Evolutionary conservation across 1,140 invertebrate species (phyloP), one percentile per base, ranked within the genome.

Genomic region (Drosophila lacteicornis): DNA sequence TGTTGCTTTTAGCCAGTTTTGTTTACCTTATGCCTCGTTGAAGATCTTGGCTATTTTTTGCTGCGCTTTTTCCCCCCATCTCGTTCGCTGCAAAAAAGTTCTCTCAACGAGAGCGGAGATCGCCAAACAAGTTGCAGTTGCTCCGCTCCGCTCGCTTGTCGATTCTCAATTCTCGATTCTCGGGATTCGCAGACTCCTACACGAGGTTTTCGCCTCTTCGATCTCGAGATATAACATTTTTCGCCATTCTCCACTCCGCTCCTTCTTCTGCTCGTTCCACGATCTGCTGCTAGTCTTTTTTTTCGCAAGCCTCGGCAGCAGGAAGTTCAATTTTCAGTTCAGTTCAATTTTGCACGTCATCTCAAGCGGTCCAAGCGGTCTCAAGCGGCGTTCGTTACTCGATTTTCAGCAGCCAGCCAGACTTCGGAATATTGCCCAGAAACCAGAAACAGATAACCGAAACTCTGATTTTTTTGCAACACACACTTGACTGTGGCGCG

Each of bases 331-430:
- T 84, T 88, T 78, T 87, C 73, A 87, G 84, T 73, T 90, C 86
- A 90, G 85, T 90, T 91, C 63, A 91, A 90, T 90, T 90, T 90
- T 91, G 85, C 85, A 90, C 85, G 85, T 90, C 85, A 90, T 90
- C 85, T 90, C 79, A 90, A 91, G 79, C 82, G 86, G 85, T 90
- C 69, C 74, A 88, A 76, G 63, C 50, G 66, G 66, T 76, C 82
- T 81, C 51, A 43, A 58, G 56, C 66, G 65, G 65, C 61, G n/a
- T 43, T 71, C 68, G 57, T 78, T 65, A 65, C 57, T 61, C 66
- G 53, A 73, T 62, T 46, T 49, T 63, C 27, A 65, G 40, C 40
- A 17, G 47, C 1, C 30, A 33, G 30, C 33, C 33, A 36, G 62
- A 61, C 66, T 46, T 76, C 43, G 56, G 75, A 79, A 43, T 53